phyloP scores from a whole-genome alignment of 2,113 vertebrate genomes.

The Lipophrys pholis region DNA sequence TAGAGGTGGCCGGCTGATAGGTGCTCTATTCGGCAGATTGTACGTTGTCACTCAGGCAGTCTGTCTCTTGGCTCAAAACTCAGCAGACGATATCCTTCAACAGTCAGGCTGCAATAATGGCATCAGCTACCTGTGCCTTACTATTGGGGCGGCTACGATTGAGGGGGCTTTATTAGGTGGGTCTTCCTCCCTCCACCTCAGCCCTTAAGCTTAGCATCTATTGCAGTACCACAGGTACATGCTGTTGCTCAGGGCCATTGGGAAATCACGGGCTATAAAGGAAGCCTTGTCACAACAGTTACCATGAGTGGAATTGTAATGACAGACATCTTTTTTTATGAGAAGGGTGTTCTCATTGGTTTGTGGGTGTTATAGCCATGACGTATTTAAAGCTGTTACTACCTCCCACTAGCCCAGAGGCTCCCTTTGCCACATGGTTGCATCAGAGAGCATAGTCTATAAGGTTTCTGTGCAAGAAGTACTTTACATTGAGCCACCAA shows the following conservation, averaged over 20 bases:
- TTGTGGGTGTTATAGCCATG: constrained; percentile 20
- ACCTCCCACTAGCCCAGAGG: not conserved
- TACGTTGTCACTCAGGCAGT: constrained; percentile 37
- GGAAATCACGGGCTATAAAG: constrained; percentile 25
- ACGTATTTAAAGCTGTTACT: constrained; percentile 20
- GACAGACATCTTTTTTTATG: constrained; percentile 28
- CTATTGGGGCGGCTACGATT: constrained; percentile 33
- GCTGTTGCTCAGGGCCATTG: constrained; percentile 18
- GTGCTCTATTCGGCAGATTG: constrained; percentile 36
- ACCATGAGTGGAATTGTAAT: constrained; percentile 50
- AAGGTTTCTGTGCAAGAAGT: constrained; percentile 16
- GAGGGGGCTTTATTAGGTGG: constrained; percentile 36
- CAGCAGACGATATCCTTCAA: constrained; percentile 24
- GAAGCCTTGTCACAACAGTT: constrained; percentile 28
- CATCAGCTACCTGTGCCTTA: constrained; percentile 34
- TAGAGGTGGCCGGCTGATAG: constrained; percentile 33
- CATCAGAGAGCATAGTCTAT: constrained; percentile 7
- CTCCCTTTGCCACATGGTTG: constrained; percentile 26
- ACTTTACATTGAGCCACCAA: constrained; percentile 2
- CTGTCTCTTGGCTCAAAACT: constrained; percentile 31
- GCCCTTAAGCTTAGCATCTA: constrained; percentile 16
- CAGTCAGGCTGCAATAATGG: constrained; percentile 35
- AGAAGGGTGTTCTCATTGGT: constrained; percentile 24
- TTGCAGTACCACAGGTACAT: constrained; percentile 10
- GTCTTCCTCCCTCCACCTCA: constrained; percentile 34